Evolutionary conservation across 2,113 vertebrate species (phyloP), one percentile per base, ranked within the genome.

Genomic region (Budorcas taxicolor): DNA sequence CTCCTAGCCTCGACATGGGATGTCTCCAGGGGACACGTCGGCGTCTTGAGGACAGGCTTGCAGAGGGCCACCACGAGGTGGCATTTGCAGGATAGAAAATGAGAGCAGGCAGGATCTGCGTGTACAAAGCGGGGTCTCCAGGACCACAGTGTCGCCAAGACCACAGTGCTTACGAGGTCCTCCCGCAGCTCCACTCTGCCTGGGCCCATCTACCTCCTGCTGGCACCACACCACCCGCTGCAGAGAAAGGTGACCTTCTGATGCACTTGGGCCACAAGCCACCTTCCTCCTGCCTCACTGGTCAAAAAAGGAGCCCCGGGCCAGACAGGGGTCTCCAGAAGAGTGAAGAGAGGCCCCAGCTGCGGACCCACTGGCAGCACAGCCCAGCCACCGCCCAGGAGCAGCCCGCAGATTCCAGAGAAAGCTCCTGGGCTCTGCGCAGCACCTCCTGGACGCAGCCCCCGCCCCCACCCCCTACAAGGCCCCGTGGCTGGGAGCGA

Each of bases 391-490:
- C 40, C 2, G 19, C 53, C 45, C 40, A 15, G 33, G 4, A 67
- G 55, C 55, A 13, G 31, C 87, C 3, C 0, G 16, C 2, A n/a
- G 25, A 17, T 55, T 43, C 62, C 29, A 52, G 53, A 0, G 45
- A n/a, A 10, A 12, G 23, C 15, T 29, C 40, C 36, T 47, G 7
- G 19, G 5, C 74, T 40, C 27, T 21, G 19, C 6, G 6, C 98
- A 98, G 98, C 71, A 1, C 98, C 98, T 97, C 93, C 98, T 5
- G 33, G 29, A 43, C 5, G 17, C 40, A n/a, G 6, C 36, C 9
- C 29, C 58, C 27, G 58, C 47, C 14, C 57, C 57, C 57, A 5
- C 3, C 25, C 40, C 94, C 85, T 78, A 74, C 47, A 94, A 88
- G 95, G 11, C 6, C 53, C 7, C 67, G 13, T 83, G 95, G 67